phyloP scores from a whole-genome alignment of 1,140 invertebrate species.

The Procambarus clarkii region DNA sequence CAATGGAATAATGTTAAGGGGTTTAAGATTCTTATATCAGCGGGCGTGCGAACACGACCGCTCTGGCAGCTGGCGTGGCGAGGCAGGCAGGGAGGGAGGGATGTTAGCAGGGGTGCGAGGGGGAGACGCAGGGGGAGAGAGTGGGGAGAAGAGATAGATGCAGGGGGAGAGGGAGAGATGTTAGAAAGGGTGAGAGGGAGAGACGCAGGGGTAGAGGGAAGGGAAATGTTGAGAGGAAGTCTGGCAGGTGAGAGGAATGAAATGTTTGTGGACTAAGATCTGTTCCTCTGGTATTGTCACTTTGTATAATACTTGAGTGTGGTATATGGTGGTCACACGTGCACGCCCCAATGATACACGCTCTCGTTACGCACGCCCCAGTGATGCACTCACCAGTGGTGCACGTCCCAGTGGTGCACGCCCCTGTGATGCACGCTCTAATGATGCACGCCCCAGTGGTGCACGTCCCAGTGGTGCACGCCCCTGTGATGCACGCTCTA shows the following conservation, averaged over 20 bases:
- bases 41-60: constrained; percentile 3
- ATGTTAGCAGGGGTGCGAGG: neutral
- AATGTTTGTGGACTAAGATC: no score
- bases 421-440: no score
- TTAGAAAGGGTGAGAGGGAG: neutral
- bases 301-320: no score
- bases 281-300: no score
- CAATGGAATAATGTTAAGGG: constrained; percentile 53
- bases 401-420: no score
- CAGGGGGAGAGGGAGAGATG: neutral
- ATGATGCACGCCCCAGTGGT: no score
- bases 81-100: neutral
- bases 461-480: no score
- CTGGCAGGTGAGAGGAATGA: neutral
- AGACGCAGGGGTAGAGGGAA: neutral
- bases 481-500: no score
- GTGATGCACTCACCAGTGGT: no score
- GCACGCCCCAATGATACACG: no score
- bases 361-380: no score
- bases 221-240: neutral
- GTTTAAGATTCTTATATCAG: constrained; percentile 38
- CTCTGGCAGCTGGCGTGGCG: neutral
- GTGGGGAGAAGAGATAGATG: neutral
- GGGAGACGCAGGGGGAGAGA: neutral
- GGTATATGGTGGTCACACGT: no score